These are phyloP conservation scores for Frieseomelitta varia DNA, from an alignment of 1,140 invertebrate genomes.

Conservation along the genomic window DNA sequence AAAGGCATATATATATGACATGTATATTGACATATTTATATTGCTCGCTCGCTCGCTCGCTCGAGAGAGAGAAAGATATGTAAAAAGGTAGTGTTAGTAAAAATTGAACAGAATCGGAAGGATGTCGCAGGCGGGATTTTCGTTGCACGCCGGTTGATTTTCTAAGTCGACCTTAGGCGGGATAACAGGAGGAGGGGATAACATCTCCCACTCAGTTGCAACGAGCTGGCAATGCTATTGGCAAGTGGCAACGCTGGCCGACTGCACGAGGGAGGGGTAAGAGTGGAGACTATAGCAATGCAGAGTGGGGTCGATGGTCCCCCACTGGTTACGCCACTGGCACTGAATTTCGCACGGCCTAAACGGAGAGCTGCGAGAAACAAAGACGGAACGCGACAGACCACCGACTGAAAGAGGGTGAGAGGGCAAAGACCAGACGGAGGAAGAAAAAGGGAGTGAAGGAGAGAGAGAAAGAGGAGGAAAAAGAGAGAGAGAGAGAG, in stretches of 20 bases:
- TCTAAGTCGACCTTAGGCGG: constrained; percentile 56
- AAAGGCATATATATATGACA: not conserved
- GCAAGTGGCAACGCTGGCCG: constrained; percentile 59
- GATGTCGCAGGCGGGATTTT: constrained; percentile 48
- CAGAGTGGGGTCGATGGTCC: constrained; percentile 51
- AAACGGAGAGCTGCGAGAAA: constrained; percentile 44
- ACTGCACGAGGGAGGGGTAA: constrained; percentile 43
- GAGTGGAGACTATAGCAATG: constrained; percentile 45
- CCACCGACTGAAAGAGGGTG: constrained; percentile 19
- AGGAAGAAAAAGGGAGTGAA: constrained; percentile 13
- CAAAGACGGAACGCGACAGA: constrained; percentile 43
- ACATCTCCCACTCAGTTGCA: constrained; percentile 55
- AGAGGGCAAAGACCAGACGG: constrained; percentile 5
- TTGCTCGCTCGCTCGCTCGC: not conserved
- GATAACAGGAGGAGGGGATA: constrained; percentile 37
- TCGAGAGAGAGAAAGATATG: not conserved
- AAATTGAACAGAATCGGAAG: constrained; percentile 1
- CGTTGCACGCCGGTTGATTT: constrained; percentile 50
- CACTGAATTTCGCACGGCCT: constrained; percentile 67
- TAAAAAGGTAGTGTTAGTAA: not conserved
- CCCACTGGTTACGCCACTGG: constrained; percentile 61
- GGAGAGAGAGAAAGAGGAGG: constrained; percentile 1
- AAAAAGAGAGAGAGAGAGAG: constrained; percentile 14
- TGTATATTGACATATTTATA: too few species aligned
- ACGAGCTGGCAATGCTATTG: constrained; percentile 65